A percentile compares a stretch with the other conserved stretches of the same genome.
Conservation (phyloP, 1,140 invertebrate genomes). For the Pseudoatta argentina region DNA sequence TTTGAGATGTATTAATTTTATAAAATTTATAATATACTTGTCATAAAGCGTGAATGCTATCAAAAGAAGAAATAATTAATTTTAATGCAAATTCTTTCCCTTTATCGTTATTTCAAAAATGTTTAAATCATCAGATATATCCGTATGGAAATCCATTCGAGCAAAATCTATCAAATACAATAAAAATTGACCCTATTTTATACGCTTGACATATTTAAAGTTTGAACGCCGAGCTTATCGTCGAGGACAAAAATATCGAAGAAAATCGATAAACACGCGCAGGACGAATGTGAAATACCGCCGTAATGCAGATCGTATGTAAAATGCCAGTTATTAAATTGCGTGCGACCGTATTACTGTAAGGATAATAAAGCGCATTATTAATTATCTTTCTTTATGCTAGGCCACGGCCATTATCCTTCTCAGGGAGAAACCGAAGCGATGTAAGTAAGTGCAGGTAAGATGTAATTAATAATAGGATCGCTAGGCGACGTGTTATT, state of each 20-base stretch:
- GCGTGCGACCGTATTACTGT: not conserved
- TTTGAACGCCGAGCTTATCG: conserved; percentile 35
- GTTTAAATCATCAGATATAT: not conserved
- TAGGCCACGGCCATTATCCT: conserved; percentile 35
- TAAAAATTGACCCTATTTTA: conserved; percentile 33
- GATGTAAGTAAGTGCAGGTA: not conserved
- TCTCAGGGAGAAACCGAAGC: not conserved
- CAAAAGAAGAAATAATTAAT: not conserved
- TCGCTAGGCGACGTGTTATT: conserved; percentile 49
- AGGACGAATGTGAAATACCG: conserved; percentile 6
- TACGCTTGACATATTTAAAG: conserved; percentile 34
- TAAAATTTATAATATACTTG: not conserved
- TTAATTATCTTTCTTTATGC: conserved; percentile 52
- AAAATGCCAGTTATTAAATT: conserved; percentile 45
- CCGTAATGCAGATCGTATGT: conserved; percentile 3
- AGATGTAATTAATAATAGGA: conserved; percentile 62
- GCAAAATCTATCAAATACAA: not conserved
- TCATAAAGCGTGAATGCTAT: not conserved
- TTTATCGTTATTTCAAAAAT: not conserved
- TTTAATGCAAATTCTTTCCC: not conserved
- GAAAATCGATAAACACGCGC: conserved; percentile 38
- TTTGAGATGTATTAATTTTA: not conserved
- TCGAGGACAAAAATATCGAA: conserved; percentile 38
- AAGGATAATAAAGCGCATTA: conserved; percentile 37
- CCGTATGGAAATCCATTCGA: not conserved